Evolutionary conservation across 1,140 invertebrate species (phyloP).

Genomic region (Carcinoscorpius rotundicauda): DNA sequence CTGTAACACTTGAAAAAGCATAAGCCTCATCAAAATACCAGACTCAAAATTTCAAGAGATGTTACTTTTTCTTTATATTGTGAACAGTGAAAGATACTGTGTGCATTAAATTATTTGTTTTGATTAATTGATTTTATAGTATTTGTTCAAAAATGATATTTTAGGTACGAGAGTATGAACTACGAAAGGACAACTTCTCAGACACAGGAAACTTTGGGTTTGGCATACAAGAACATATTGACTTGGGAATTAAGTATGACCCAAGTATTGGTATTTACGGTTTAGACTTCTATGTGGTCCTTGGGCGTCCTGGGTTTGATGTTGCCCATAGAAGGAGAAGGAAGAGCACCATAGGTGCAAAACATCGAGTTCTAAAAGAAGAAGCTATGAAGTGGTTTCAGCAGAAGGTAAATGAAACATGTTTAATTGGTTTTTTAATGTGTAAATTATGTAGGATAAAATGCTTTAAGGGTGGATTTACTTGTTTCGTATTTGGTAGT

Average conservation of each 20-base stretch:
- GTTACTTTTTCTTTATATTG: too few species aligned
- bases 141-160: conserved; percentile 6
- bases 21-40: too few species aligned
- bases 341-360: conserved; percentile 80
- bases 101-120: too few species aligned
- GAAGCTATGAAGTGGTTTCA: conserved; percentile 99
- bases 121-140: too few species aligned
- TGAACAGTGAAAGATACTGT: too few species aligned
- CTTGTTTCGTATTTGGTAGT: too few species aligned
- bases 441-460: too few species aligned
- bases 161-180: conserved; percentile 96
- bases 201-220: conserved; percentile 98
- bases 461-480: too few species aligned
- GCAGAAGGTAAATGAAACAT: conserved; percentile 51
- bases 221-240: conserved; percentile 99
- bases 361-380: conserved; percentile 87
- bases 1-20: too few species aligned
- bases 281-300: conserved; percentile 97
- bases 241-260: conserved; percentile 99
- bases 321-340: conserved; percentile 85
- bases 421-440: too few species aligned
- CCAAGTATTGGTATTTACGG: conserved; percentile 99
- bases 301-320: conserved; percentile 93
- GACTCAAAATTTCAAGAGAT: too few species aligned
- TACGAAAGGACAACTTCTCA: conserved; percentile 95